Evolutionary conservation across 2,113 vertebrate species (phyloP).

Genomic region (cattle (Bos taurus)): ARS-UCD2.0 NC_037351.1:27103501-27104000

Average conservation of each 20-base stretch:
- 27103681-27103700: not conserved
- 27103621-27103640: not conserved
- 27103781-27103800: not conserved
- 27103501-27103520: not conserved
- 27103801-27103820: not conserved
- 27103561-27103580: not conserved
- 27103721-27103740: not conserved
- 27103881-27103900: not conserved
- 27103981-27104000: not conserved
- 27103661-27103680: not conserved
- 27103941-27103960: not conserved
- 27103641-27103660: fast-evolving
- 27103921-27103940: not conserved
- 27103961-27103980: not conserved
- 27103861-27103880: not conserved
- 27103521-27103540: not conserved
- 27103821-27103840: not conserved
- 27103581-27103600: not conserved
- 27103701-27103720: not conserved
- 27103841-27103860: not conserved
- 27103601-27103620: not conserved
- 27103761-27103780: not conserved
- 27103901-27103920: not conserved
- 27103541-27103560: not conserved
- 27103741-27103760: not conserved